Evolutionary conservation across 2,888 invertebrate species (phyloP), one percentile per base, ranked within the genome.

Genomic region (Apotomis betuletana): DNA sequence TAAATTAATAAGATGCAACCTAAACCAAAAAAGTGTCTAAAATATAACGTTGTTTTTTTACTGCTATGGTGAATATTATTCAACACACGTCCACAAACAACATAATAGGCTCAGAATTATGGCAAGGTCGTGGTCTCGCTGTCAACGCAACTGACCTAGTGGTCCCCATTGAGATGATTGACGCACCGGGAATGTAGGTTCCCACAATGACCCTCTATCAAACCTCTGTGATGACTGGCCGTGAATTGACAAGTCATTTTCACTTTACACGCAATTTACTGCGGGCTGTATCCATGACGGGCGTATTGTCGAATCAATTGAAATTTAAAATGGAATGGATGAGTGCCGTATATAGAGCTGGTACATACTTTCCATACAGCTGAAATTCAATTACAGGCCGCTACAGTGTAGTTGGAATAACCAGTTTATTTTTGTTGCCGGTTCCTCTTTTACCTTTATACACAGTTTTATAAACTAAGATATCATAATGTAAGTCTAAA

Each of bases 101-200:
- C 57, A 51, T 8, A 15, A 36, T 58, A n/a, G 36, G 51, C 27
- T 36, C 38, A 44, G 57, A 52, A 69, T 57, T 12, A 41, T 27
- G 61, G 15, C 73, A 57, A 73, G 62, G 73, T 57, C 65, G 36
- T 36, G 44, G 55, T 62, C 51, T n/a, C 62, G 49, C 59, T 63
- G 15, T 13, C 65, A 65, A 49, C 67, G 27, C 52, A 46, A 72
- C 49, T 69, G 74, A 67, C 74, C 61, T 46, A 62, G 57, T 72
- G 68, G 54, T 68, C 68, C 60, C 65, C 54, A 52, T 57, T 67
- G 65, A 65, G 59, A 70, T 60, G 70, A 65, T 70, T 65, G 70
- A 59, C 65, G 65, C 70, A 65, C 36, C 46, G 65, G 59, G 59
- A 64, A 70, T 64, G 58, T 44, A 69, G 58, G 51, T 41, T 49